Evolutionary conservation across 1,140 invertebrate species (phyloP).

Genomic region (Pomacea maculata): DNA sequence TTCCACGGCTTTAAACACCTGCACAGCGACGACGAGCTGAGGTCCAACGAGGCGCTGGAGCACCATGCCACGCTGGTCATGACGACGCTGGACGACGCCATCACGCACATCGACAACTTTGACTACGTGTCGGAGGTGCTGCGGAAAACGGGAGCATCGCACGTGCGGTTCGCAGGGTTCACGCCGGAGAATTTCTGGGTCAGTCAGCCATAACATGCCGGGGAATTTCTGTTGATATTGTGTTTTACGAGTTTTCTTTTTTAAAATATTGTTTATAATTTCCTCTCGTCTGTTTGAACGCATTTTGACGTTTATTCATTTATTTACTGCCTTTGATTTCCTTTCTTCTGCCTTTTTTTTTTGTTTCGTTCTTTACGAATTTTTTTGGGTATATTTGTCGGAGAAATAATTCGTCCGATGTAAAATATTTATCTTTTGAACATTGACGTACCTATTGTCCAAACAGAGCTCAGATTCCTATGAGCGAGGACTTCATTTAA

Average conservation of each 20-base stretch:
- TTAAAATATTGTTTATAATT: not conserved
- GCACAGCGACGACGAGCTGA: conserved; percentile 42
- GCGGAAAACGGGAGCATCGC: conserved; percentile 39
- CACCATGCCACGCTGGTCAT: conserved; percentile 53
- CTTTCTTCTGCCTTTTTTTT: not conserved
- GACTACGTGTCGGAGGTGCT: conserved; percentile 42
- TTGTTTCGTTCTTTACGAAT: too few relatives aligned
- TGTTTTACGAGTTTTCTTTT: not conserved
- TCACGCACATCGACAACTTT: conserved; percentile 50
- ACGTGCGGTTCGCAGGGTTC: conserved; percentile 44
- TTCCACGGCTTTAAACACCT: conserved; percentile 49
- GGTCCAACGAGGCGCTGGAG: conserved; percentile 51
- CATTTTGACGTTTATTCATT: not conserved
- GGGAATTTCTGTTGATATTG: not conserved
- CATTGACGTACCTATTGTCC: not conserved
- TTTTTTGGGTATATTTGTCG: too few relatives aligned
- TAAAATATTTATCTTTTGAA: not conserved
- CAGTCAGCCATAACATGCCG: conserved; percentile 12
- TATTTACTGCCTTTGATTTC: not conserved
- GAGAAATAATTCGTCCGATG: too few relatives aligned
- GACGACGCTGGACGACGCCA: conserved; percentile 54
- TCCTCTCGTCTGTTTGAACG: not conserved
- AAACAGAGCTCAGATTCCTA: too few relatives aligned
- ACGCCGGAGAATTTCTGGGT: conserved; percentile 47
- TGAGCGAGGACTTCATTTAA: too few relatives aligned